These are phyloP conservation scores for Rhamphomyia laevipes DNA, from an alignment of 2,888 invertebrate species.

Conservation along the genomic window DNA sequence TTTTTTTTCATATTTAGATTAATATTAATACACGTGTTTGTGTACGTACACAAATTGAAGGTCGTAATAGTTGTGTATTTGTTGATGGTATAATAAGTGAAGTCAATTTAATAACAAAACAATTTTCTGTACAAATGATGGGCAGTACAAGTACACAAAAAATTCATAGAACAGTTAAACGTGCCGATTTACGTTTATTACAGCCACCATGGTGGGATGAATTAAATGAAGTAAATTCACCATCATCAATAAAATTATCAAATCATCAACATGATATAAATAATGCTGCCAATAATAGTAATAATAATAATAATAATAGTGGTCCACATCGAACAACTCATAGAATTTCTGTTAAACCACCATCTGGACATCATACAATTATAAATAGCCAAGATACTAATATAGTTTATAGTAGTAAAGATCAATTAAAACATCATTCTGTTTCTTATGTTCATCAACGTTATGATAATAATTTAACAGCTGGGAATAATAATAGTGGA, in stretches of 20 bases:
- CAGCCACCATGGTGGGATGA: slow-evolving; percentile 97
- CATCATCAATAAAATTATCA: slow-evolving; percentile 9
- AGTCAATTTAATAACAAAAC: slow-evolving; percentile 52
- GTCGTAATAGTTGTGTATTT: slow-evolving; percentile 60
- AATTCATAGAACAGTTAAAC: slow-evolving; percentile 48
- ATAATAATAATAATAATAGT: slow-evolving; percentile 11
- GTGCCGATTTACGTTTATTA: slow-evolving; percentile 81
- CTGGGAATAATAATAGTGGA: slow-evolving; percentile 12
- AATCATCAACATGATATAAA: slow-evolving; percentile 18
- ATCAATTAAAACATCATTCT: slow-evolving; percentile 6
- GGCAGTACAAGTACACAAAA: slow-evolving; percentile 27
- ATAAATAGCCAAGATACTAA: slow-evolving; percentile 7
- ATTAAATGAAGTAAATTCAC: slow-evolving; percentile 51
- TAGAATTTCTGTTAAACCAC: slow-evolving; percentile 13
- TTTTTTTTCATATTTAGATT: slow-evolving; percentile 35
- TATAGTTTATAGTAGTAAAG: slow-evolving; percentile 10
- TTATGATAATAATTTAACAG: not conserved
- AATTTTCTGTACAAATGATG: slow-evolving; percentile 55
- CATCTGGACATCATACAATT: slow-evolving; percentile 15
- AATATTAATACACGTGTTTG: slow-evolving; percentile 70
- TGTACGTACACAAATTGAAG: slow-evolving; percentile 53
- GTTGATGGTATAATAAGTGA: slow-evolving; percentile 72
- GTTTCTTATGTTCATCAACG: slow-evolving; percentile 7
- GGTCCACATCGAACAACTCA: not conserved
- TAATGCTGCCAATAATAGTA: slow-evolving; percentile 20